Percentiles rank a stretch among this genome's conserved stretches.
These are phyloP conservation scores for Drosophila austrosaltans DNA, from an alignment of 2,888 invertebrate genomes.

Conservation along the genomic window DNA sequence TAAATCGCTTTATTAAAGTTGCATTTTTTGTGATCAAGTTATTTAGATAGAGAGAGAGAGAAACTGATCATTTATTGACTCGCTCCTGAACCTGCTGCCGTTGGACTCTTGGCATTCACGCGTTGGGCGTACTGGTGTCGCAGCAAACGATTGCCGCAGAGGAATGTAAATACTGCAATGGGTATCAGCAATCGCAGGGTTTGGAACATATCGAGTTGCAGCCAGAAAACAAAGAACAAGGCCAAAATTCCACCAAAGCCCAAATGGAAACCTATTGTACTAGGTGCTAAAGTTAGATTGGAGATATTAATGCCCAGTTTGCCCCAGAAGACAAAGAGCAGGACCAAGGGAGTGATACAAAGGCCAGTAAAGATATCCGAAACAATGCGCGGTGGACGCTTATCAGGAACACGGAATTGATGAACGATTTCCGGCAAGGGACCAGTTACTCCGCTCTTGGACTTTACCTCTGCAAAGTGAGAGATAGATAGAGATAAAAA, in stretches of 20 bases:
- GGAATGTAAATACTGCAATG: slow-evolving; percentile 94
- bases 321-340: slow-evolving; percentile 93
- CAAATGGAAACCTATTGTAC: slow-evolving; percentile 94
- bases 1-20: slow-evolving; percentile 71
- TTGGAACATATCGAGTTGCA: slow-evolving; percentile 97
- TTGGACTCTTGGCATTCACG: slow-evolving; percentile 59
- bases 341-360: slow-evolving; percentile 91
- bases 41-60: slow-evolving; percentile 48
- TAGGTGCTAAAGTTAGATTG: slow-evolving; percentile 90
- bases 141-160: slow-evolving; percentile 95
- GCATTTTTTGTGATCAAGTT: slow-evolving; percentile 46
- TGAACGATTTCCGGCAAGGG: slow-evolving; percentile 88
- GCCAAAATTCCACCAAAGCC: slow-evolving; percentile 95
- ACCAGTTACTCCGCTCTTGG: slow-evolving; percentile 80
- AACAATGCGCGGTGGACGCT: slow-evolving; percentile 93
- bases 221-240: slow-evolving; percentile 96
- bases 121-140: slow-evolving; percentile 86
- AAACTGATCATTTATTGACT: slow-evolving; percentile 41
- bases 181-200: slow-evolving; percentile 95
- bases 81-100: slow-evolving; percentile 47
- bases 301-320: slow-evolving; percentile 93
- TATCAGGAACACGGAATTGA: slow-evolving; percentile 95
- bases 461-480: slow-evolving; percentile 62
- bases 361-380: slow-evolving; percentile 95
- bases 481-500: not conserved